Percentiles rank a stretch among this genome's conserved stretches.
Evolutionary conservation across 2,888 invertebrate genomes (phyloP).

Genomic region (Chromoteleia sp.): DNA sequence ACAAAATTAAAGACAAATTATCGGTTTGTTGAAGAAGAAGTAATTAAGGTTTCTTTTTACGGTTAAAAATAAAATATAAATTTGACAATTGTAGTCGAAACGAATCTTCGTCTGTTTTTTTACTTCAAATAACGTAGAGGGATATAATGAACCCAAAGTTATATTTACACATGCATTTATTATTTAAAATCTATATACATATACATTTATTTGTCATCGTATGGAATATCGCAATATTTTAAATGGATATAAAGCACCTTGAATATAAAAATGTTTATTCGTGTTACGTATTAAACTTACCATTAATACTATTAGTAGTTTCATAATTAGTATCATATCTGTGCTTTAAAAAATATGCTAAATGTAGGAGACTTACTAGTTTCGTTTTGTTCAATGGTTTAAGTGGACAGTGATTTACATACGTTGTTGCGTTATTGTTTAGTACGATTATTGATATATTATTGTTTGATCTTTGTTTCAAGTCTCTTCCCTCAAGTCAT

Average conservation of each 20-base stretch:
- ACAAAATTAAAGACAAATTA: no score
- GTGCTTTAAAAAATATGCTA: conserved; percentile 77
- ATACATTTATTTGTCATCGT: conserved; percentile 69
- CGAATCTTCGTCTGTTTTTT: no score
- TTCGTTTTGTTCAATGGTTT: conserved; percentile 59
- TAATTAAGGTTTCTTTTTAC: no score
- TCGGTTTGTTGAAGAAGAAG: no score
- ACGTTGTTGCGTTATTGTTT: conserved; percentile 57
- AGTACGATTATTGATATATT: conserved; percentile 42
- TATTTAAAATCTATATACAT: conserved; percentile 69
- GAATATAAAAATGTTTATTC: conserved; percentile 76
- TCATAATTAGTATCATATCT: conserved; percentile 67
- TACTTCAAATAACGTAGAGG: no score
- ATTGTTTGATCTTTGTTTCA: conserved; percentile 51
- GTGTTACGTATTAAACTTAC: conserved; percentile 63
- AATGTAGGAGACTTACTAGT: conserved; percentile 69
- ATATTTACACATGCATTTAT: conserved; percentile 66
- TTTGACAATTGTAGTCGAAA: no score
- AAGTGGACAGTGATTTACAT: conserved; percentile 52
- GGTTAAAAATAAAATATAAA: no score
- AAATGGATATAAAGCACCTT: conserved; percentile 79
- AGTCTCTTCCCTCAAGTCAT: conserved; percentile 16
- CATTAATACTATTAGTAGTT: conserved; percentile 67
- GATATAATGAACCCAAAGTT: neutral
- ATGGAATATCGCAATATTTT: conserved; percentile 67